phyloP scores from a whole-genome alignment of 2,113 vertebrate genomes.

The Crotalus horridus region DNA sequence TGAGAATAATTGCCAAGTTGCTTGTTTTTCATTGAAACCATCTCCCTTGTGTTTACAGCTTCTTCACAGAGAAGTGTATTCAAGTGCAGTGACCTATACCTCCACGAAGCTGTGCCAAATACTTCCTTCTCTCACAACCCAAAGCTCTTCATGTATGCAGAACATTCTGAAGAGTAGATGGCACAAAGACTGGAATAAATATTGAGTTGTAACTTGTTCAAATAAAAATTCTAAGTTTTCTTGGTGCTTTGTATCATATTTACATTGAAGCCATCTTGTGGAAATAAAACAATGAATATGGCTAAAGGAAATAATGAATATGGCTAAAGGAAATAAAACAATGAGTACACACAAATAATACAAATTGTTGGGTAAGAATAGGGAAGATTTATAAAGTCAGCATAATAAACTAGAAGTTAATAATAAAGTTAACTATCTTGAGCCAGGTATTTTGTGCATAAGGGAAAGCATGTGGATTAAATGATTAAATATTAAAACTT shows the following conservation, averaged over 20 bases:
- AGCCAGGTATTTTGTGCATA: background rate
- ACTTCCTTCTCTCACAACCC: background rate
- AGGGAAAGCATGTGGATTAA: background rate
- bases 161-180: conserved; percentile 16
- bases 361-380: background rate
- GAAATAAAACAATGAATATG: background rate
- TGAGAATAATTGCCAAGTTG: background rate
- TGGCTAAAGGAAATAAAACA: background rate
- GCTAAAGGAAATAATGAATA: too few species aligned
- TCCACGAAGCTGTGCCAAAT: conserved; percentile 17
- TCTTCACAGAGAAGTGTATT: conserved; percentile 24
- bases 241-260: background rate
- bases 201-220: conserved; percentile 14
- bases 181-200: conserved; percentile 7
- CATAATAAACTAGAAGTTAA: background rate
- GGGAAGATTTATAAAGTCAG: background rate
- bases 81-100: conserved; percentile 18
- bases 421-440: background rate
- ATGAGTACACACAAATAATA: background rate
- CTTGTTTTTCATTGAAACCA: conserved; percentile 24
- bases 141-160: conserved; percentile 7
- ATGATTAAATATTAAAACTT: background rate
- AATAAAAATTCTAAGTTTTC: background rate
- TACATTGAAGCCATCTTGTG: background rate
- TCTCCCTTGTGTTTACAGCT: conserved; percentile 25